A percentile compares a stretch with the other conserved stretches of the same genome.
Conservation (phyloP, 2,797 vertebrate genomes). For the Vultur gryphus region DNA sequence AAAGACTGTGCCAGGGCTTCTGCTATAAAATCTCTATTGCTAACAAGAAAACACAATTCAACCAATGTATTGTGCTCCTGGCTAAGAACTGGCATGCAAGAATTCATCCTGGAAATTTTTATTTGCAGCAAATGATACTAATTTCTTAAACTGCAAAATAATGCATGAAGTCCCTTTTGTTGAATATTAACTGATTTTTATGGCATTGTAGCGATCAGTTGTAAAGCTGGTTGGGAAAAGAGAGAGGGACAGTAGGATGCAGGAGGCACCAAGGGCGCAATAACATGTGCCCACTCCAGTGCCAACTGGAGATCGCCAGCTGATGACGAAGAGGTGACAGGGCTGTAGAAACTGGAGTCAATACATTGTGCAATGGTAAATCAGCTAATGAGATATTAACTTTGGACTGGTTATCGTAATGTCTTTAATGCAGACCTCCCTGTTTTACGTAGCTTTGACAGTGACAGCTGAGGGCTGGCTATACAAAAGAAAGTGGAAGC, state of each 20-base stretch:
- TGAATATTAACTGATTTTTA: background rate
- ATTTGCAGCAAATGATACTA: background rate
- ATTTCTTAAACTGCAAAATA: constrained; percentile 44
- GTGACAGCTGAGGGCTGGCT: background rate
- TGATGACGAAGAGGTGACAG: background rate
- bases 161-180: constrained; percentile 33
- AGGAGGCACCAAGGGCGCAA: background rate
- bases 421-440: background rate
- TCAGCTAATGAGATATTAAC: background rate
- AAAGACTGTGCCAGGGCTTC: background rate
- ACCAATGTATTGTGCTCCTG: background rate
- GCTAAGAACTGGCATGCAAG: background rate
- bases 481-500: background rate
- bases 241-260: background rate
- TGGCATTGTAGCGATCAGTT: background rate
- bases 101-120: background rate
- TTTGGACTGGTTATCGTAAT: background rate
- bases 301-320: background rate
- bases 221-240: background rate
- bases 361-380: background rate
- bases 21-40: background rate
- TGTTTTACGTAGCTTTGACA: background rate
- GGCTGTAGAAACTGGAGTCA: background rate
- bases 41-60: constrained; percentile 10
- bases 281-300: background rate